These are phyloP conservation scores for Dione juno DNA, from an alignment of 2,888 invertebrate genomes.

Conservation along the genomic window DNA sequence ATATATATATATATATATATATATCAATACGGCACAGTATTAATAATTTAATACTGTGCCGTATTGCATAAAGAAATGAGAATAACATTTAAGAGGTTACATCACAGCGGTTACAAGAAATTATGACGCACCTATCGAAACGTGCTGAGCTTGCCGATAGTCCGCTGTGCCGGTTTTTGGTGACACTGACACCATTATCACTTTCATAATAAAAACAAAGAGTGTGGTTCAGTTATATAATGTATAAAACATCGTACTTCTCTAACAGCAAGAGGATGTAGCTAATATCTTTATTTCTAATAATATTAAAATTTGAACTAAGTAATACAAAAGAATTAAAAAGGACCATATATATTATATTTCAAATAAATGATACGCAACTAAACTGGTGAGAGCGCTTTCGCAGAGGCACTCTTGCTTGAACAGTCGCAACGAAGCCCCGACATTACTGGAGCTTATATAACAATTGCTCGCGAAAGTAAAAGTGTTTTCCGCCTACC, in stretches of 20 bases:
- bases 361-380: slow-evolving; percentile 21
- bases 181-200: slow-evolving; percentile 76
- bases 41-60: slow-evolving; percentile 55
- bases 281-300: neutral
- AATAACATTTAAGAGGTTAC: slow-evolving; percentile 64
- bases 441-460: slow-evolving; percentile 74
- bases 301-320: neutral
- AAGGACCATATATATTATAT: slow-evolving; percentile 32
- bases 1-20: too few species aligned
- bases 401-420: slow-evolving; percentile 64
- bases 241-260: neutral
- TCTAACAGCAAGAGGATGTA: neutral
- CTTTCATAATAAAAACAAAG: slow-evolving; percentile 73
- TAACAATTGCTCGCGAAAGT: slow-evolving; percentile 79
- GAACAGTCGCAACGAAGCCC: slow-evolving; percentile 61
- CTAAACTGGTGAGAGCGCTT: slow-evolving; percentile 69
- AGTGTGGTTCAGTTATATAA: slow-evolving; percentile 56
- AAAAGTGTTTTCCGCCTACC: slow-evolving; percentile 77
- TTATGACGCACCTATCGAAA: slow-evolving; percentile 68
- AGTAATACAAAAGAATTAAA: neutral
- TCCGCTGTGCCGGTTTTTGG: slow-evolving; percentile 65
- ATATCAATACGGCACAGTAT: too few species aligned
- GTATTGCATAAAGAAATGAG: slow-evolving; percentile 56
- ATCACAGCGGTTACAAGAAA: slow-evolving; percentile 67
- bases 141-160: slow-evolving; percentile 63